phyloP scores from a whole-genome alignment of 2,888 invertebrate genomes.

The Griposia aprilina region DNA sequence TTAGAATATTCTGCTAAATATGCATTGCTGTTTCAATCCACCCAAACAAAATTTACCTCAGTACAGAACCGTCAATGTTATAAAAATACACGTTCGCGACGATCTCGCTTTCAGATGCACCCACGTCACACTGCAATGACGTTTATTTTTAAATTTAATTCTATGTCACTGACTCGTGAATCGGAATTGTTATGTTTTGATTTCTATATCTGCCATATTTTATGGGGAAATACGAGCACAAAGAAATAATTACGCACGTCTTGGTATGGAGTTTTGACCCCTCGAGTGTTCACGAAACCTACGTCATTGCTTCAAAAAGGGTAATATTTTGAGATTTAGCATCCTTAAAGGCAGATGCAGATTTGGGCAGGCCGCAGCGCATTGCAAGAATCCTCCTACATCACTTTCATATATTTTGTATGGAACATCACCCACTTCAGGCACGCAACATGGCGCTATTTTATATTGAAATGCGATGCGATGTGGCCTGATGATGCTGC shows the following conservation, averaged over 20 bases:
- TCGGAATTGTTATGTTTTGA: slow-evolving; percentile 71
- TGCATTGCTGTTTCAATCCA: slow-evolving; percentile 67
- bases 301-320: slow-evolving; percentile 8
- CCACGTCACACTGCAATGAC: slow-evolving; percentile 75
- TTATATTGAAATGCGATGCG: too few species aligned
- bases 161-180: slow-evolving; percentile 85
- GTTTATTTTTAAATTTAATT: slow-evolving; percentile 83
- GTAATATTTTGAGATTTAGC: too few species aligned
- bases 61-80: slow-evolving; percentile 65
- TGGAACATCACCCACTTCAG: too few species aligned
- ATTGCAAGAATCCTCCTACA: too few species aligned
- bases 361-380: too few species aligned
- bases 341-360: too few species aligned
- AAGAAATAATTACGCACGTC: slow-evolving; percentile 28
- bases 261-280: background rate
- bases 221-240: slow-evolving; percentile 29
- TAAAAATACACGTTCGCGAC: slow-evolving; percentile 20
- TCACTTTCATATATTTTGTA: too few species aligned
- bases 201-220: slow-evolving; percentile 49
- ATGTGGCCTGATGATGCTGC: too few species aligned
- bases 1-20: slow-evolving; percentile 56
- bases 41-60: background rate
- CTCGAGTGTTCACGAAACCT: background rate
- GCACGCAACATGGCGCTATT: too few species aligned
- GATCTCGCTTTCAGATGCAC: slow-evolving; percentile 29